A percentile compares a stretch with the other conserved stretches of the same genome.
Conservation (phyloP, 2,113 vertebrate genomes). For the Urocynchramus pylzowi region DNA sequence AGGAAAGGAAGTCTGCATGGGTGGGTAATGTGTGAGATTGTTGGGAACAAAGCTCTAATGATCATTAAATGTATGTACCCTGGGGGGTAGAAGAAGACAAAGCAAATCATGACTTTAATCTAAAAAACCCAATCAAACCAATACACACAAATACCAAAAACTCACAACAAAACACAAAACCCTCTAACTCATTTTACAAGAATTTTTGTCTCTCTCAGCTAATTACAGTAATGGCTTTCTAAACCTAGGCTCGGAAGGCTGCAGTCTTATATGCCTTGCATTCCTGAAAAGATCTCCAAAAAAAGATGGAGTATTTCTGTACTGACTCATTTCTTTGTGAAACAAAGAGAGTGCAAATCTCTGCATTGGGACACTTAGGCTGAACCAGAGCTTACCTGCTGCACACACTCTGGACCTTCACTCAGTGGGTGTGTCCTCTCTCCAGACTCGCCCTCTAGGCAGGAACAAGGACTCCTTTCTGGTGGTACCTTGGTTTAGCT, state of each 20-base stretch:
- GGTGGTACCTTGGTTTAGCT: not conserved
- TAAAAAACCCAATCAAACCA: not conserved
- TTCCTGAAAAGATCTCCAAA: not conserved
- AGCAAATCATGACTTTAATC: not conserved
- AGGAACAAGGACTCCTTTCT: not conserved
- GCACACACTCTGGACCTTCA: fast-evolving
- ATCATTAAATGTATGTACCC: not conserved
- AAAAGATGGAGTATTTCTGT: not conserved
- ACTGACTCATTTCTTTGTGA: not conserved
- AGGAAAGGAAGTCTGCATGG: not conserved
- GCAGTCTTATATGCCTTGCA: not conserved
- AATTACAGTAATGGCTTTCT: not conserved
- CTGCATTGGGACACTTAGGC: not conserved
- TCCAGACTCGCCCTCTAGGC: fast-evolving
- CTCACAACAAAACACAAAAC: not conserved
- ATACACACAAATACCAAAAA: not conserved
- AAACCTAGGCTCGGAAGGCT: not conserved
- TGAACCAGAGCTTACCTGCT: not conserved
- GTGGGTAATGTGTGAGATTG: too few species aligned
- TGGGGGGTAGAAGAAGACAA: not conserved
- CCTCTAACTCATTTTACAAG: not conserved
- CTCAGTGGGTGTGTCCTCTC: fast-evolving
- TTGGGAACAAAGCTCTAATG: not conserved
- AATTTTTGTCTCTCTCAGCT: not conserved
- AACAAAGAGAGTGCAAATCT: not conserved